phyloP scores from a whole-genome alignment of 2,113 vertebrate genomes.

The Ginglymostoma cirratum region DNA sequence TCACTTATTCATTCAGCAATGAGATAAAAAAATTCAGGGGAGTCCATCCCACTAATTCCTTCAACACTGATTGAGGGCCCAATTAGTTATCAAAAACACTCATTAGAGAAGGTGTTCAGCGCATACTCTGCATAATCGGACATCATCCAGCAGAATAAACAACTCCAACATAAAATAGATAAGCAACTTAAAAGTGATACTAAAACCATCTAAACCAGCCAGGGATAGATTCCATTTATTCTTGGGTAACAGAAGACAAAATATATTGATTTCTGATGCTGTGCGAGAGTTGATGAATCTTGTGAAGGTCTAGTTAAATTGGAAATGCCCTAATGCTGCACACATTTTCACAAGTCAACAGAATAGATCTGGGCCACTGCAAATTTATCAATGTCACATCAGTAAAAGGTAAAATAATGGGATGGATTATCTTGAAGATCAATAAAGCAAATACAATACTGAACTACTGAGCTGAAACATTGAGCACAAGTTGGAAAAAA shows the following conservation, averaged over 20 bases:
- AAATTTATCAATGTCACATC: background rate
- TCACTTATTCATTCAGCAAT: background rate
- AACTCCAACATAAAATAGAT: background rate
- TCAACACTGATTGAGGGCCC: background rate
- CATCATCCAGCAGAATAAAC: background rate
- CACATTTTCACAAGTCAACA: background rate
- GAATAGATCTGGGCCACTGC: background rate
- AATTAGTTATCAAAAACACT: background rate
- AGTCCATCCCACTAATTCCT: background rate
- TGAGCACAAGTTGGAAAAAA: background rate
- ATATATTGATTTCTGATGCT: background rate
- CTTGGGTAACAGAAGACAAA: background rate
- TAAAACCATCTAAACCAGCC: background rate
- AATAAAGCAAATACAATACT: slow-evolving; percentile 8
- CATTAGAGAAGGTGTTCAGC: background rate
- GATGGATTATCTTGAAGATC: background rate
- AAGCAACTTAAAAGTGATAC: background rate
- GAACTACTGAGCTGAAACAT: background rate
- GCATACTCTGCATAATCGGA: background rate
- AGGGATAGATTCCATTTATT: background rate
- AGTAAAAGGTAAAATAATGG: background rate
- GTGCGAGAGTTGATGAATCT: background rate
- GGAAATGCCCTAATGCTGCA: background rate
- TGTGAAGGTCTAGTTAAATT: background rate
- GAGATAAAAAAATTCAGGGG: background rate